phyloP scores from a whole-genome alignment of 2,113 vertebrate species.

The Dolichotis patagonum region DNA sequence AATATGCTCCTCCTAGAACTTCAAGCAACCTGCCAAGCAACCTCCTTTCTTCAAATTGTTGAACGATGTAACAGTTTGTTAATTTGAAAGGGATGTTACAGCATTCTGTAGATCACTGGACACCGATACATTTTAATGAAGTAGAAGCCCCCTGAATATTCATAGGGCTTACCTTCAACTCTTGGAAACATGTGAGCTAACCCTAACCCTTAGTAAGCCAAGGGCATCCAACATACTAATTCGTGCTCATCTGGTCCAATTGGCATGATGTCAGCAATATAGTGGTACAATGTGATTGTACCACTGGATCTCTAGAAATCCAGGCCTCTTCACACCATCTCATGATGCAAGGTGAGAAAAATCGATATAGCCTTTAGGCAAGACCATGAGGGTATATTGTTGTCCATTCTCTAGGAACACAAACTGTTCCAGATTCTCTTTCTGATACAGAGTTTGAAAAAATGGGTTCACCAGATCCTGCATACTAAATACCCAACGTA shows the following conservation, averaged over 20 bases:
- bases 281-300: neutral
- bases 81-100: neutral
- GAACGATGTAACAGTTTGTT: neutral
- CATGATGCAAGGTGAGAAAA: neutral
- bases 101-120: neutral
- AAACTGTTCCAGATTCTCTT: neutral
- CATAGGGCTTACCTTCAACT: neutral
- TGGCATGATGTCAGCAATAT: neutral
- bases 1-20: neutral
- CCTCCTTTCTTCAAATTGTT: neutral
- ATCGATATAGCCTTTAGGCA: neutral
- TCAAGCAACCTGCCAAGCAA: neutral
- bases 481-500: neutral
- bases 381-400: neutral
- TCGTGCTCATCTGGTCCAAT: neutral
- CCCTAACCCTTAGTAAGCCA: neutral
- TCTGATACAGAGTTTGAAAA: neutral
- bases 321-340: neutral
- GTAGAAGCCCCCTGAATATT: neutral
- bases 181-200: neutral
- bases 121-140: neutral
- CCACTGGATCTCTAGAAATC: neutral
- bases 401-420: neutral
- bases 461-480: neutral
- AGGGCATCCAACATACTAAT: neutral